Evolutionary conservation across 2,888 invertebrate genomes (phyloP), one percentile per base, ranked within the genome.

Genomic region (Noctua janthina): DNA sequence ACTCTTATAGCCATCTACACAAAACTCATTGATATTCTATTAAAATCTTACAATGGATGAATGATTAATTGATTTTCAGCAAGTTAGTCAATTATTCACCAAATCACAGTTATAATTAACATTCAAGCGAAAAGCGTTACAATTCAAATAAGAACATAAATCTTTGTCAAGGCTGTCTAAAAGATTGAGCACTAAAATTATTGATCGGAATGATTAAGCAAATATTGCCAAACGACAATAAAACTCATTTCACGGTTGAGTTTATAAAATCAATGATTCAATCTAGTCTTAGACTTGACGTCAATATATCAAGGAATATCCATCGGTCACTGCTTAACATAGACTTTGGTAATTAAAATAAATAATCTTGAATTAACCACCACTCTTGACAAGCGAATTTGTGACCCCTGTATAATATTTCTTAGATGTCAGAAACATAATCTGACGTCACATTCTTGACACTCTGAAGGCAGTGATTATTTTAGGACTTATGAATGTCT

Each of bases 231-330:
- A 69, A 62, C n/a, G 8, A 51, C n/a, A 81, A 77, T 43, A 20
- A 72, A 69, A 73, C n/a, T 75, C 85, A 82, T 85, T 85, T 82
- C 68, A 85, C 54, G 68, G 85, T 69, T 73, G 3, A 56, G 10
- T 51, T 71, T 0, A 51, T 75, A 51, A 54, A 29, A 62, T 54
- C n/a, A n/a, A n/a, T n/a, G 11, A 23, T 39, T 5, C 0, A 17
- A 35, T 56, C 15, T 64, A 56, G 15, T 11, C 43, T 51, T 43
- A n/a, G 4, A 74, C 13, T 71, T 73, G 46, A 59, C 15, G 51
- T 64, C 35, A 49, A 39, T 54, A 64, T 49, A 1, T 4, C 2
- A 4, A 23, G 2, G 20, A 68, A 29, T 39, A 35, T 64, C 39
- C 15, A 74, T 8, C 11, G 2, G 39, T 13, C 11, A n/a, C n/a